A percentile compares a stretch with the other conserved stretches of the same genome.
These are phyloP conservation scores for Euplagia quadripunctaria DNA, from an alignment of 2,888 invertebrate genomes.

Conservation along the genomic window DNA sequence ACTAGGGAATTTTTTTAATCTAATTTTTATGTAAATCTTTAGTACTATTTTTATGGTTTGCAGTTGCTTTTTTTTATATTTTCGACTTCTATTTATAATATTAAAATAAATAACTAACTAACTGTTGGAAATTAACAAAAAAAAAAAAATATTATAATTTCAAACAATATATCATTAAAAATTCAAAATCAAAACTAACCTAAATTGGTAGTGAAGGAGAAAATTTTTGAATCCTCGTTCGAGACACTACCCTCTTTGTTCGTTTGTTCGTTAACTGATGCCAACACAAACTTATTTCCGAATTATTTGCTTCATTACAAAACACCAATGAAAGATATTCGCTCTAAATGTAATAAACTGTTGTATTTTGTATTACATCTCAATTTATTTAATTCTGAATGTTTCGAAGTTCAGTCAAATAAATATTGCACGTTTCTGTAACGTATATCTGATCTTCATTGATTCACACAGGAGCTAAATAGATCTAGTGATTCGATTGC, in stretches of 20 bases:
- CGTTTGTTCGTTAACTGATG: background rate
- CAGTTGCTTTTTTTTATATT: too few relatives aligned
- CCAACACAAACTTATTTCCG: conserved; percentile 1
- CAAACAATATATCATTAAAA: background rate
- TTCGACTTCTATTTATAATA: too few relatives aligned
- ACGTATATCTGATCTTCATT: conserved; percentile 52
- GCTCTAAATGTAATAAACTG: conserved; percentile 5
- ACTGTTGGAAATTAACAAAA: background rate
- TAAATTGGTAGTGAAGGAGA: too few relatives aligned
- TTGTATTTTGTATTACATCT: conserved; percentile 4
- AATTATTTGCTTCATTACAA: background rate
- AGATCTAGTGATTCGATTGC: conserved; percentile 59
- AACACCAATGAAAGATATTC: conserved; percentile 7
- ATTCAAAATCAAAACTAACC: background rate
- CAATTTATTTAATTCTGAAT: conserved; percentile 26
- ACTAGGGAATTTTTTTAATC: too few relatives aligned
- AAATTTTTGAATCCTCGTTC: background rate
- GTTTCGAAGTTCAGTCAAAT: conserved; percentile 31
- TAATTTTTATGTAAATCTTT: too few relatives aligned
- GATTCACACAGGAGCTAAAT: conserved; percentile 46
- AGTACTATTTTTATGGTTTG: too few relatives aligned
- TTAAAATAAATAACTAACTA: too few relatives aligned
- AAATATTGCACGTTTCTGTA: conserved; percentile 53
- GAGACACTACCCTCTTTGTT: background rate
- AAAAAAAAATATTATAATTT: background rate